Evolutionary conservation across 2,797 vertebrate genomes (phyloP).

Genomic region (Girardinus metallicus): DNA sequence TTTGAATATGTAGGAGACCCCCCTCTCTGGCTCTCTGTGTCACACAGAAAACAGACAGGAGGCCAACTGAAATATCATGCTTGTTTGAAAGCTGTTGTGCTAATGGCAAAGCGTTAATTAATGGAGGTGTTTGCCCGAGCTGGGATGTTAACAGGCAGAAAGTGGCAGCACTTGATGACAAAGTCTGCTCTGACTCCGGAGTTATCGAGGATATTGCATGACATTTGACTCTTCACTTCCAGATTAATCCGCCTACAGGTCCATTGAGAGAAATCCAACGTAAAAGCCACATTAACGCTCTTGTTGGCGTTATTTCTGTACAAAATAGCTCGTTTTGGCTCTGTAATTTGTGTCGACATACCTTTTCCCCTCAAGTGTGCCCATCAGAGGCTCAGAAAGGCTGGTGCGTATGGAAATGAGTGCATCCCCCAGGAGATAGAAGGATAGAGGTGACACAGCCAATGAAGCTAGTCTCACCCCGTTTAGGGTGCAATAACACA

Average conservation of each 20-base stretch:
- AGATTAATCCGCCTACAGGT: slow-evolving; percentile 67
- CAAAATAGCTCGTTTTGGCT: slow-evolving; percentile 62
- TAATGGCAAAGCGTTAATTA: slow-evolving; percentile 85
- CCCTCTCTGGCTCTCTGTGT: slow-evolving; percentile 29
- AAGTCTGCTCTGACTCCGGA: slow-evolving; percentile 63
- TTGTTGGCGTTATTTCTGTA: slow-evolving; percentile 40
- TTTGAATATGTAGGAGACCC: slow-evolving; percentile 76
- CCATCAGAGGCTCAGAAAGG: slow-evolving; percentile 53
- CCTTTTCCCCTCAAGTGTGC: slow-evolving; percentile 57
- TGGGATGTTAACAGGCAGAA: slow-evolving; percentile 70
- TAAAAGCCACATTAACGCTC: slow-evolving; percentile 50
- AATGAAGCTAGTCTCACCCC: slow-evolving; percentile 62
- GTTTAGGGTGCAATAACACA: slow-evolving; percentile 38
- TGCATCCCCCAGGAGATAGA: slow-evolving; percentile 50
- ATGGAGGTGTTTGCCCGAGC: slow-evolving; percentile 85
- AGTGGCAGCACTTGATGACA: slow-evolving; percentile 53
- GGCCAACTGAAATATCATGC: slow-evolving; percentile 76
- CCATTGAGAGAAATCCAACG: slow-evolving; percentile 66
- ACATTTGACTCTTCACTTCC: slow-evolving; percentile 65
- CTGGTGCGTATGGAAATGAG: slow-evolving; percentile 69
- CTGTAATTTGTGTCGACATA: slow-evolving; percentile 54
- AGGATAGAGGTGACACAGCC: slow-evolving; percentile 71
- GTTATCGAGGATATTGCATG: slow-evolving; percentile 65
- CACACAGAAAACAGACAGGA: slow-evolving; percentile 55
- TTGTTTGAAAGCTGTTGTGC: slow-evolving; percentile 81